Conservation (phyloP, 2,113 vertebrate species). For the Scopus umbretta region DNA sequence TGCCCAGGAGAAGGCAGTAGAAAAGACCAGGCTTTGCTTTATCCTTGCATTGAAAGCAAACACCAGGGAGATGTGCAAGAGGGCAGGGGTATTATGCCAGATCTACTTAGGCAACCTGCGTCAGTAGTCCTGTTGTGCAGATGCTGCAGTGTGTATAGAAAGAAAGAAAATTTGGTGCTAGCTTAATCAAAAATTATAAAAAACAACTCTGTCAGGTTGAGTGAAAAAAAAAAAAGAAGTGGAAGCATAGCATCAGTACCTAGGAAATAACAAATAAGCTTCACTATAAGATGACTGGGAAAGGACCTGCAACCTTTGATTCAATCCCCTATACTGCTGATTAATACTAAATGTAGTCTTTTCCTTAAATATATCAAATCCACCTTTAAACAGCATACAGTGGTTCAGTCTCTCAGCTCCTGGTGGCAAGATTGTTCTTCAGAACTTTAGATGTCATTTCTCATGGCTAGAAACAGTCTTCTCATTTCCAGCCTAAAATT, state of each 20-base stretch:
- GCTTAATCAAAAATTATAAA: not conserved
- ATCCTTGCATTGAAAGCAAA: not conserved
- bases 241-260: not conserved
- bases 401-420: not conserved
- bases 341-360: not conserved
- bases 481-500: not conserved
- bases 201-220: not conserved
- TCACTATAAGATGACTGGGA: not conserved
- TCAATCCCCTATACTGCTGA: not conserved
- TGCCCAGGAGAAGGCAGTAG: not conserved
- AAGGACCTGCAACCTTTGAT: not conserved
- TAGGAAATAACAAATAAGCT: not conserved
- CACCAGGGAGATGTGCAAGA: not conserved
- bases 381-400: not conserved
- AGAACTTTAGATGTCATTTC: not conserved
- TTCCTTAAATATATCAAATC: not conserved
- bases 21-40: not conserved
- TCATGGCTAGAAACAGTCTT: not conserved
- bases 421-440: not conserved
- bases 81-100: not conserved
- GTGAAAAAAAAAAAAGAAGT: not conserved
- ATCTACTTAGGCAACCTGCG: not conserved
- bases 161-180: not conserved
- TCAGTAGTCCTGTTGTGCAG: not conserved
- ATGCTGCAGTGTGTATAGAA: not conserved